Conservation (phyloP, 2,113 vertebrate genomes). For the Pteruthius melanotis region DNA sequence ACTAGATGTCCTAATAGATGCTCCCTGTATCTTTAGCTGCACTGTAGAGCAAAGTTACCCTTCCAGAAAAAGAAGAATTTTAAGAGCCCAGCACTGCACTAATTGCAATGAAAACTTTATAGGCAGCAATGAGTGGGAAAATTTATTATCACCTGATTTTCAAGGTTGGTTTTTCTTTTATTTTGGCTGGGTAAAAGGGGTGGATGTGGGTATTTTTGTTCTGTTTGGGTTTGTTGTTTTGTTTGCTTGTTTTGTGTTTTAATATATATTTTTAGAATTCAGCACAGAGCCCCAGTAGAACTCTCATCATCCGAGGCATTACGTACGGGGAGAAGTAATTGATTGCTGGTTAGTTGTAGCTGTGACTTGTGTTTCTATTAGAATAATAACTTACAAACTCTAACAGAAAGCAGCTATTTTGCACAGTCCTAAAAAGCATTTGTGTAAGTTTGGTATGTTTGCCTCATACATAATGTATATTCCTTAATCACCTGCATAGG, state of each 20-base stretch:
- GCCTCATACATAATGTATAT: conserved; percentile 74
- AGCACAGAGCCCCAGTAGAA: not conserved
- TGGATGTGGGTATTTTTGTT: not conserved
- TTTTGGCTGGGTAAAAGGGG: not conserved
- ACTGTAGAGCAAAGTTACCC: not conserved
- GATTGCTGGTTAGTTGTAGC: conserved; percentile 54
- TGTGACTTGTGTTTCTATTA: conserved; percentile 51
- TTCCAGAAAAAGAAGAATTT: not conserved
- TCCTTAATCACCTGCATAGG: conserved; percentile 69
- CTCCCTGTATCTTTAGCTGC: not conserved
- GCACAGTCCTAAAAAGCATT: conserved; percentile 54
- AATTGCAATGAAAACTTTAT: not conserved
- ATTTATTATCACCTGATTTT: not conserved
- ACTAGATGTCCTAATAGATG: not conserved
- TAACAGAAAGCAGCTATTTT: conserved; percentile 43
- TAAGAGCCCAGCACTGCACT: not conserved
- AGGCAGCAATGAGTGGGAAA: not conserved
- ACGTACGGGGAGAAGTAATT: not conserved
- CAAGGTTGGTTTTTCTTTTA: not conserved
- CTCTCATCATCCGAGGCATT: not conserved
- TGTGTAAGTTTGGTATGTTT: conserved; percentile 54
- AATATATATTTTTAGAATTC: not conserved
- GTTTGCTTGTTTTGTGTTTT: not conserved
- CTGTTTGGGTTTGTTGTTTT: not conserved
- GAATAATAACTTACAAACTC: conserved; percentile 18